Base-by-base conservation (phyloP, 1,140 invertebrate species). In the Ephestia elutella region DNA sequence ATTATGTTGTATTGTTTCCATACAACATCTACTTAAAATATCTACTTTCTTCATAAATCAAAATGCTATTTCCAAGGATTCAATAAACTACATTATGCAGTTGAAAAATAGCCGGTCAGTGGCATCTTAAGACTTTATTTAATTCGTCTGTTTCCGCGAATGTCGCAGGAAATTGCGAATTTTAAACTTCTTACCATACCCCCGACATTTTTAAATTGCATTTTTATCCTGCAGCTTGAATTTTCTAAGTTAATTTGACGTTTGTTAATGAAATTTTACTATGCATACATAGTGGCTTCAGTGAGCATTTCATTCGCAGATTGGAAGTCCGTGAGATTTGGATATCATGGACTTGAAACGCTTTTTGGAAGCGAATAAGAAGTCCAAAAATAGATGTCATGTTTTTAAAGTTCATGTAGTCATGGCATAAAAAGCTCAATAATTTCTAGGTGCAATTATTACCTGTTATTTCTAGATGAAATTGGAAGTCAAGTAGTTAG, bases 151-250 rank as follows among this genome's bases (percentile, higher is more conserved):
- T 54, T 54, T 54, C 51, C n/a, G 51, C 3, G 15, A 54, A 11
- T 28, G 21, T 25, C 51, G 51, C 20, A 44, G 51, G 51, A 54
- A 54, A 54, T 28, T 54, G 51, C 51, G 15, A 54, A 54, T 13
- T 54, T 54, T 28, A 54, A 54, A 25, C 20, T 30, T 28, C 20
- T 30, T n/a, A 44, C 20, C 51, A 28, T 13, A 54, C 20, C 7
- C n/a, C 20, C 4, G 51, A 54, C 51, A 30, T 54, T 54, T 25
- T 54, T 54, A 54, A 54, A 54, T 54, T 54, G 51, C 51, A 54
- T 54, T 54, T 54, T 32, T 54, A 54, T 54, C 20, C 51, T 30
- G 21, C 25, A 10, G 21, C 20, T 28, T 54, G 25, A n/a, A 30
- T 28, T 28, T 54, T 54, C 51, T 30, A 44, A 44, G 38, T 44